Evolutionary conservation across 2,888 invertebrate species (phyloP), one percentile per base, ranked within the genome.

Genomic region (Hirtodrosophila cameraria): DNA sequence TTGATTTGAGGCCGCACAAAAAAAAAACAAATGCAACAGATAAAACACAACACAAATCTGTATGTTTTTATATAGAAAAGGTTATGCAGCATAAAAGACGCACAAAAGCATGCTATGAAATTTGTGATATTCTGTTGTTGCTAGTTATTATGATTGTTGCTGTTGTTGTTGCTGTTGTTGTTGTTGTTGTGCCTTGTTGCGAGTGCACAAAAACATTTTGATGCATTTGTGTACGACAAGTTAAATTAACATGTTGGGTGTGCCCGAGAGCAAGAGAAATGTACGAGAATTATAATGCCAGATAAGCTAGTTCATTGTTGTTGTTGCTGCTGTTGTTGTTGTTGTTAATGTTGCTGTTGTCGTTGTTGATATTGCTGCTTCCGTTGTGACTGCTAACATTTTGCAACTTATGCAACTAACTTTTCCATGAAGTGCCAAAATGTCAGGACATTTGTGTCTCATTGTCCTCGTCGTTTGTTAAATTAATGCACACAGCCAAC

Each of bases 391-490:
- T 42, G 54, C 67, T 62, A 59, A 65, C 75, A 63, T 59, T 69
- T 48, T 52, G 59, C 59, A 77, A 63, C 54, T 70, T 69, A 52
- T 70, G 59, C 69, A 59, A 39, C 57, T 61, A 61, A 80, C 64
- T 64, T 70, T 75, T 60, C 60, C 75, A 78, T 63, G 52, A 66
- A 75, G 75, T 75, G 78, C 61, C 71, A 78, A 81, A 23, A 78
- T 78, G 80, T 80, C 80, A 81, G 75, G 68, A 82, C 85, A 80
- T 81, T 80, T 80, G 82, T 70, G 78, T 67, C 69, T 61, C 58
- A 65, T 57, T 61, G 57, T 60, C 55, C 31, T 54, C 36, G 49
- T 36, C 39, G 64, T 42, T 62, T 72, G 72, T 58, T 55, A 65
- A 76, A 76, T 79, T 74, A 69, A 74, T 77, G 78, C 78, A 60